phyloP scores from a whole-genome alignment of 2,797 vertebrate genomes.

The Liparis tanakae region DNA sequence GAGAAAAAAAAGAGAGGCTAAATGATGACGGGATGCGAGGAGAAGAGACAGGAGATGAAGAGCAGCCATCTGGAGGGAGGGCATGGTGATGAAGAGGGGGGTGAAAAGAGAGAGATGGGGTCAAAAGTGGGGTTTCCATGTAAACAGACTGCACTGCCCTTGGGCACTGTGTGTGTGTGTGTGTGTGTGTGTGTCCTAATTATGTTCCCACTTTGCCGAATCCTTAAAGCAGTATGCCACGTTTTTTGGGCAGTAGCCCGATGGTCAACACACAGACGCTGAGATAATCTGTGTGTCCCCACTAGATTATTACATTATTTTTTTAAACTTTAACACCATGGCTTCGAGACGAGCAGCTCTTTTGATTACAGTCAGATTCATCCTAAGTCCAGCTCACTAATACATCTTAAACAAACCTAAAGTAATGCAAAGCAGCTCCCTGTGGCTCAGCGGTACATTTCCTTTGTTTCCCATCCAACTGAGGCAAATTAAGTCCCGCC shows the following conservation, averaged over 20 bases:
- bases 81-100: slow-evolving; percentile 10
- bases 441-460: too few species aligned
- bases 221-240: slow-evolving; percentile 26
- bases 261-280: slow-evolving; percentile 6
- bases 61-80: not conserved
- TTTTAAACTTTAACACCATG: not conserved
- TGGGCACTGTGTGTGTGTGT: slow-evolving; percentile 37
- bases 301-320: not conserved
- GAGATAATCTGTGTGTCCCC: slow-evolving; percentile 18
- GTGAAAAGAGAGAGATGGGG: slow-evolving; percentile 24
- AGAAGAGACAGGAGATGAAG: not conserved
- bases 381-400: not conserved
- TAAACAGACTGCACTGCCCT: slow-evolving; percentile 55
- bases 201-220: slow-evolving; percentile 38
- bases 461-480: slow-evolving; percentile 5
- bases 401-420: not conserved
- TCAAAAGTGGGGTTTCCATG: slow-evolving; percentile 46
- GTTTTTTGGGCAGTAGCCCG: slow-evolving; percentile 6
- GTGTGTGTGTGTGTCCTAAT: slow-evolving; percentile 33
- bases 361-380: not conserved
- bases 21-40: not conserved
- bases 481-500: slow-evolving; percentile 12
- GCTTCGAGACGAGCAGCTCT: not conserved
- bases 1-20: too few species aligned
- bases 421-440: not conserved